Evolutionary conservation across 1,140 invertebrate genomes (phyloP).

Genomic region (Pygmarrhopalites habei): DNA sequence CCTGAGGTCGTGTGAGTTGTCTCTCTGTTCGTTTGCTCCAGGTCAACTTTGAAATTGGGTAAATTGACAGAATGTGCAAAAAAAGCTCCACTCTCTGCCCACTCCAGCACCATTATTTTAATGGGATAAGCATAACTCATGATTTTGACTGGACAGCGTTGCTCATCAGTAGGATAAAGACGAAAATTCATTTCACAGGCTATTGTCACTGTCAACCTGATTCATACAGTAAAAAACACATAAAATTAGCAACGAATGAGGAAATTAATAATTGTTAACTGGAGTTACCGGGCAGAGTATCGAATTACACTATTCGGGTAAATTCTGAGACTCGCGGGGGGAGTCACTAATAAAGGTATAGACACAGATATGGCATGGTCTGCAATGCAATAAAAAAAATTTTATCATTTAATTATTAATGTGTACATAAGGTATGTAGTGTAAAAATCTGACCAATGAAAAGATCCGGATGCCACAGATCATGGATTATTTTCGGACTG

Average conservation of each 20-base stretch:
- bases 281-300: conserved; percentile 31
- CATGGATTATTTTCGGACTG: conserved; percentile 27
- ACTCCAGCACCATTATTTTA: conserved; percentile 15
- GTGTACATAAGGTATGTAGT: too few species aligned
- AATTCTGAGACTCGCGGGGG: conserved; percentile 31
- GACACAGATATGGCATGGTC: conserved; percentile 30
- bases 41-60: conserved; percentile 26
- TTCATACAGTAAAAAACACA: too few species aligned
- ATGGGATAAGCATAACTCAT: conserved; percentile 27
- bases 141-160: conserved; percentile 23
- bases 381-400: too few species aligned
- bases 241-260: too few species aligned
- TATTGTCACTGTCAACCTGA: conserved; percentile 21
- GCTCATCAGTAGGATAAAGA: conserved; percentile 26
- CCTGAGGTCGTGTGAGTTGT: conserved; percentile 17
- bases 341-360: conserved; percentile 26
- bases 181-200: conserved; percentile 34
- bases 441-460: conserved; percentile 37
- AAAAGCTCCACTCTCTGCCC: conserved; percentile 23
- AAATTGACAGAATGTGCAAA: conserved; percentile 17
- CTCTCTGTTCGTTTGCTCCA: conserved; percentile 19
- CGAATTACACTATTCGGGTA: conserved; percentile 32
- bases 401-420: too few species aligned
- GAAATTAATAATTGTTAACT: neutral
- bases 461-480: conserved; percentile 39